These are phyloP conservation scores for Notiomystis cincta DNA, from an alignment of 2,113 vertebrate species.

Conservation along the genomic window DNA sequence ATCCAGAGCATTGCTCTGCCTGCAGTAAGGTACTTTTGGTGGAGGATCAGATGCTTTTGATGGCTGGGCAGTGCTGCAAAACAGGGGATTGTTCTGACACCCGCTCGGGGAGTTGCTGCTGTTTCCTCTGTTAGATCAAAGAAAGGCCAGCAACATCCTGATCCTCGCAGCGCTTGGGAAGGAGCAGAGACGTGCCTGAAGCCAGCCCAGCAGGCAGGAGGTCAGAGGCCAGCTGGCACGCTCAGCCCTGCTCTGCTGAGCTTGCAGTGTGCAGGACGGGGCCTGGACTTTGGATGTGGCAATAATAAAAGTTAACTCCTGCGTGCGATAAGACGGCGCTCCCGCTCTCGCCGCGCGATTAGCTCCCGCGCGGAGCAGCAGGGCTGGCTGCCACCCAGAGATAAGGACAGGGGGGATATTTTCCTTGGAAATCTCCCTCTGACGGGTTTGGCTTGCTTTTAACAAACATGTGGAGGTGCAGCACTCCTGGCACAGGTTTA, in stretches of 20 bases:
- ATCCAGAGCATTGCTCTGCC: background rate
- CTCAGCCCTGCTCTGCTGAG: conserved; percentile 1
- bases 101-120: background rate
- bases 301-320: conserved; percentile 37
- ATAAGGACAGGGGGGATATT: background rate
- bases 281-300: conserved; percentile 57
- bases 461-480: background rate
- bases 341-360: background rate
- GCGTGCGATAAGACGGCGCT: conserved; percentile 31
- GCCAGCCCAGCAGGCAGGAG: background rate
- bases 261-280: background rate
- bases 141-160: background rate
- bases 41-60: background rate
- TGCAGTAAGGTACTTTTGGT: background rate
- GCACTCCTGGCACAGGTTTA: background rate
- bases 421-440: background rate
- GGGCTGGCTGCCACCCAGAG: background rate
- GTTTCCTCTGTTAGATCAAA: conserved; percentile 13
- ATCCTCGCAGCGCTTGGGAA: accelerated
- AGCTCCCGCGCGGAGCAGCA: background rate
- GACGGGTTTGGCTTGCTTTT: background rate
- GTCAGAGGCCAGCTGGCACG: conserved; percentile 33
- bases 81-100: background rate
- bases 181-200: background rate
- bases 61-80: background rate